These are phyloP conservation scores for Plestiodon gilberti DNA, from an alignment of 2,113 vertebrate genomes.

Conservation along the genomic window DNA sequence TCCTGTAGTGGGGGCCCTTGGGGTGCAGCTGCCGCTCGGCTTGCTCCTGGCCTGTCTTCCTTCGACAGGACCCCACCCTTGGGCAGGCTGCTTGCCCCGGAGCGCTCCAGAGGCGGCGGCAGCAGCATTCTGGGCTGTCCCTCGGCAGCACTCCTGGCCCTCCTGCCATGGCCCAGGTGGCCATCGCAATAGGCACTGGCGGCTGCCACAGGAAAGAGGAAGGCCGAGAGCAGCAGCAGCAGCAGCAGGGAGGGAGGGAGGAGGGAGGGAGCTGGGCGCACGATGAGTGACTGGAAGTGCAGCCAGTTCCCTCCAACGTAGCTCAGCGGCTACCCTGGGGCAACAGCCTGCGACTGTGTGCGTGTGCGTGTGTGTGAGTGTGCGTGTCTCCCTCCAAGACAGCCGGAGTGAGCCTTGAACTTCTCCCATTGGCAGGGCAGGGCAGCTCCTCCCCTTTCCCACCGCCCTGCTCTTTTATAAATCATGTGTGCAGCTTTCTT, in stretches of 20 bases:
- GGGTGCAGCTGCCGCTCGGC: no score
- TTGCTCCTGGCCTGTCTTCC: no score
- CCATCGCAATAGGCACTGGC: not conserved
- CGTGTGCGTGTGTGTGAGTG: not conserved
- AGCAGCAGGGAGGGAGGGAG: not conserved
- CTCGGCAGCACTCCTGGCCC: not conserved
- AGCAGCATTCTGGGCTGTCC: no score
- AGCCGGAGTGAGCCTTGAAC: not conserved
- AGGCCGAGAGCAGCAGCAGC: not conserved
- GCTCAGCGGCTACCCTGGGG: not conserved
- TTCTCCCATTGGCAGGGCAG: constrained; percentile 48
- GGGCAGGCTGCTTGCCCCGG: no score
- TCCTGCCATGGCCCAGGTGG: not conserved
- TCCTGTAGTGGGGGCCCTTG: no score
- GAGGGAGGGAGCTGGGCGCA: not conserved
- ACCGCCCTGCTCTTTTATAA: constrained; percentile 45
- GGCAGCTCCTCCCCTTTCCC: constrained; percentile 38
- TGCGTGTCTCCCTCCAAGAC: not conserved
- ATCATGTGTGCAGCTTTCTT: not conserved
- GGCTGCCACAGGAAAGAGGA: not conserved
- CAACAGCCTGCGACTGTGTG: not conserved
- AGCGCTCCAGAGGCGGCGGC: no score
- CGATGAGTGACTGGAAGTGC: not conserved
- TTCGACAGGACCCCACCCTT: no score
- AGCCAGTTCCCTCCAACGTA: not conserved